Evolutionary conservation across 2,888 invertebrate genomes (phyloP), one percentile per base, ranked within the genome.

Genomic region (Sclerodermus sp.): DNA sequence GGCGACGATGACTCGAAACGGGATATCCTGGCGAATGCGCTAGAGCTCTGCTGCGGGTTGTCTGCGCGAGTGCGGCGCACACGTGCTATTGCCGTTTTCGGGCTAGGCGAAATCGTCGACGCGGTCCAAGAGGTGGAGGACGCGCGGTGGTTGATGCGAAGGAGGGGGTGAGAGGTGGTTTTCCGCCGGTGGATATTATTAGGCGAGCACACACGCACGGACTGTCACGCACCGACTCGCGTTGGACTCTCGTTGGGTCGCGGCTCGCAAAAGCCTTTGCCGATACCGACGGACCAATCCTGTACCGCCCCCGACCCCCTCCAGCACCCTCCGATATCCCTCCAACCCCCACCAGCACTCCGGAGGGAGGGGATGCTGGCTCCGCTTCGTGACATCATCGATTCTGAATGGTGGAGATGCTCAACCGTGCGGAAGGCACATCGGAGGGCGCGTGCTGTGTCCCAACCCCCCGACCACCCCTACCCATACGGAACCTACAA

Each of bases 331-430:
- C 23, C 4, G 3, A 23, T 8, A 23, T n/a, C n/a, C n/a, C 23
- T 5, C 23, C 42, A 49, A 45, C 58, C 62, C 65, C 60, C 52
- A 54, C 50, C 14, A 13, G 32, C 43, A 29, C 36, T 37, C 42
- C 9, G 47, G 14, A 3, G 23, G 54, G 65, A 53, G 66, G 66
- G 64, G 67, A 62, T 41, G 41, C 48, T 61, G 58, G 60, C 70
- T 64, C 67, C 67, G 65, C 65, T 56, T 63, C 64, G 71, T 73
- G 69, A 71, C 72, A 70, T 75, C 77, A 77, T 77, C 76, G 77
- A 77, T 77, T 77, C 74, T 76, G 77, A 77, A 76, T 77, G 77
- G 73, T 73, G 73, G 68, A 71, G 68, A 71, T 77, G 77, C 70
- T 76, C 76, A 74, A 64, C 76, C 69, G 75, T 65, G 76, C 77